phyloP scores from a whole-genome alignment of 2,797 vertebrate genomes.

The Lacerta viridis region DNA sequence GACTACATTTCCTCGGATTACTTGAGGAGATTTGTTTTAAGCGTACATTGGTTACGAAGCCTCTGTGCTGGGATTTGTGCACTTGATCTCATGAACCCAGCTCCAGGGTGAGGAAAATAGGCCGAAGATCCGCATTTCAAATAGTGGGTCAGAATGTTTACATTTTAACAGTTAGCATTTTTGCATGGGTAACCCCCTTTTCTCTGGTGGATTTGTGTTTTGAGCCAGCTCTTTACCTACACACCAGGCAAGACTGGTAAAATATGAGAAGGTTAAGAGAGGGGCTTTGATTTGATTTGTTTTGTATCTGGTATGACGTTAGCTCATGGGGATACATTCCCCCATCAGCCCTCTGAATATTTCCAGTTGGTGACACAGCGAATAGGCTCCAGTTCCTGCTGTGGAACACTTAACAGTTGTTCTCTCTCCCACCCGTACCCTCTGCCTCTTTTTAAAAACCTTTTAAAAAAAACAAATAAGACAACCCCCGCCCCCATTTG shows the following conservation, averaged over 20 bases:
- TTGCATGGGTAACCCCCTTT: neutral
- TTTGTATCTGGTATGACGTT: conserved; percentile 62
- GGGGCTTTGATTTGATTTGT: neutral
- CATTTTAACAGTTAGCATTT: neutral
- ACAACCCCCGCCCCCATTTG: conserved; percentile 19
- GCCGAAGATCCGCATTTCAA: neutral
- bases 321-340: conserved; percentile 79
- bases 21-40: too few relatives aligned
- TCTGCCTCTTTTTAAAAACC: neutral
- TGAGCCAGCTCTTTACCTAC: conserved; percentile 7
- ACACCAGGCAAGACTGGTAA: conserved; percentile 34
- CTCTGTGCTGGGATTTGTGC: too few relatives aligned
- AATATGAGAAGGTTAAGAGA: conserved; percentile 48
- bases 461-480: conserved; percentile 58
- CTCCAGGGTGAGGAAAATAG: neutral
- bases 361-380: conserved; percentile 86
- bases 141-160: neutral
- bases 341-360: conserved; percentile 81
- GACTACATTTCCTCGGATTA: too few relatives aligned
- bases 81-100: neutral
- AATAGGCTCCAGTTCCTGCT: conserved; percentile 80
- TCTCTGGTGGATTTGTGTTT: neutral
- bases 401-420: conserved; percentile 76
- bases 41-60: too few relatives aligned
- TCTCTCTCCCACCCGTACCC: conserved; percentile 35